Evolutionary conservation across 2,888 invertebrate genomes (phyloP).

Genomic region (Hydrotaea diabolus): DNA sequence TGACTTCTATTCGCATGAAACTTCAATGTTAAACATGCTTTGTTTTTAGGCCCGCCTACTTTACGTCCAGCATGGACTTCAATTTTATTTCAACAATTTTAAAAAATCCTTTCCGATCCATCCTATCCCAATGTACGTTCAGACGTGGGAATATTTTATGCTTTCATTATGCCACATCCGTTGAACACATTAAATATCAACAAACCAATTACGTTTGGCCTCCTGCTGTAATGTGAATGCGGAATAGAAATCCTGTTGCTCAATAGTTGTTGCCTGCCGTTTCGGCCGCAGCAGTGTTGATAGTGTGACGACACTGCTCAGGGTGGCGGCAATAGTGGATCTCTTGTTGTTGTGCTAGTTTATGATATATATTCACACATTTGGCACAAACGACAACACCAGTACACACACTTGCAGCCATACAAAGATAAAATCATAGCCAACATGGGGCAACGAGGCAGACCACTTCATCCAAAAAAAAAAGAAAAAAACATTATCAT

Average conservation of each 20-base stretch:
- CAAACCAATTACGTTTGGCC: conserved; percentile 58
- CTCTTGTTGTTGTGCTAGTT: conserved; percentile 9
- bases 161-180: conserved; percentile 53
- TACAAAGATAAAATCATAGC: neutral
- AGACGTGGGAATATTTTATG: conserved; percentile 39
- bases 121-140: too few relatives aligned
- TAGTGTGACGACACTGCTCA: neutral
- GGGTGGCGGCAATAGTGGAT: neutral
- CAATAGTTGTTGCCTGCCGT: neutral
- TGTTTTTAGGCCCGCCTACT: too few relatives aligned
- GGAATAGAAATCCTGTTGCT: conserved; percentile 21
- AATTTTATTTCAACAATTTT: too few relatives aligned
- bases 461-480: neutral
- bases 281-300: neutral
- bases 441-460: neutral
- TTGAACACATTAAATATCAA: conserved; percentile 57
- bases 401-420: neutral
- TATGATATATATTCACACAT: conserved; percentile 31
- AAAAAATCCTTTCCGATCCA: too few relatives aligned
- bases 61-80: too few relatives aligned
- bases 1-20: too few relatives aligned
- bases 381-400: conserved; percentile 2
- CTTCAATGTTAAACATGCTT: too few relatives aligned
- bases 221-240: conserved; percentile 47
- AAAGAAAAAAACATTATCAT: conserved; percentile 9